These are phyloP conservation scores for Danionella dracula DNA, from an alignment of 2,797 vertebrate genomes.

Conservation along the genomic window DNA sequence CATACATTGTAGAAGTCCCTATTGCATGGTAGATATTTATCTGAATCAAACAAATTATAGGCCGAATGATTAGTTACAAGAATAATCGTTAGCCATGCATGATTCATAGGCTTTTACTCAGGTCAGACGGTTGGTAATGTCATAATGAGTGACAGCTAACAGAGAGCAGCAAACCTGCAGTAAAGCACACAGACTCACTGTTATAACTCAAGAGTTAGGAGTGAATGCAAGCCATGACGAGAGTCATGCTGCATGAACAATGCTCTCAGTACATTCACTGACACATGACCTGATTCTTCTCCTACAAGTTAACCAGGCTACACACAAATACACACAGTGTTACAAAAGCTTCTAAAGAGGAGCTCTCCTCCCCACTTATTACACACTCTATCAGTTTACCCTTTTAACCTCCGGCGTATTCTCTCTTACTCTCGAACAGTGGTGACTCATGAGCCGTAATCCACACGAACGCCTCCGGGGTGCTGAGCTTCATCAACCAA, in stretches of 20 bases:
- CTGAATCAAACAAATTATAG: too few relatives aligned
- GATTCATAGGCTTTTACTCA: too few relatives aligned
- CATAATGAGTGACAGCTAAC: not conserved
- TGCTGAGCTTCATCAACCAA: slow-evolving; percentile 7
- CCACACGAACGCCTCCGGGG: slow-evolving; percentile 19
- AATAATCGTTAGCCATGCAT: too few relatives aligned
- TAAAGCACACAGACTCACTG: not conserved
- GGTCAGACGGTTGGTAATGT: too few relatives aligned
- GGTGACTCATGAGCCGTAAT: slow-evolving; percentile 6
- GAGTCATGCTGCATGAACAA: slow-evolving; percentile 17
- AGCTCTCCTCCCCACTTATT: slow-evolving; percentile 20
- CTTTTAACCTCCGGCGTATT: slow-evolving; percentile 21
- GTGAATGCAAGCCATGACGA: too few relatives aligned
- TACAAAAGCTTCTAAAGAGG: slow-evolving; percentile 16
- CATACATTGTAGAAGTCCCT: too few relatives aligned
- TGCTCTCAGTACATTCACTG: slow-evolving; percentile 9
- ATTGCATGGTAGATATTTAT: too few relatives aligned
- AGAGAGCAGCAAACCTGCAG: not conserved
- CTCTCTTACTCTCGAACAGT: not conserved
- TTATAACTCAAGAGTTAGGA: not conserved
- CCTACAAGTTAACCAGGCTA: not conserved
- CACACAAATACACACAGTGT: not conserved
- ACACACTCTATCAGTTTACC: slow-evolving; percentile 26
- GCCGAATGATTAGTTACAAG: too few relatives aligned
- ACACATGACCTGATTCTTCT: slow-evolving; percentile 21